phyloP scores from a whole-genome alignment of 2,888 invertebrate species.

The Aphidius colemani region DNA sequence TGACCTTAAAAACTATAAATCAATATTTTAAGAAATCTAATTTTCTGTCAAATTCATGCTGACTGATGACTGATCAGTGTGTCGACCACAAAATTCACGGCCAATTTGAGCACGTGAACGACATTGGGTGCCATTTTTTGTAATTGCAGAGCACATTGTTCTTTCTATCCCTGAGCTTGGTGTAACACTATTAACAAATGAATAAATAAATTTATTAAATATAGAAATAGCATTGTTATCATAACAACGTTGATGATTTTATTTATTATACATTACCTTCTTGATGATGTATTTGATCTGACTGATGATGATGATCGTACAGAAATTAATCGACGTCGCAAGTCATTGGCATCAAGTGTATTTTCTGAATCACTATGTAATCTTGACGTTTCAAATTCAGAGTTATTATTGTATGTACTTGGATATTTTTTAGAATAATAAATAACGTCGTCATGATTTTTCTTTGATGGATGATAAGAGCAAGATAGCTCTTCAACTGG shows the following conservation, averaged over 20 bases:
- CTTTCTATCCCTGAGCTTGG: constrained; percentile 32
- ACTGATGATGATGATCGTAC: neutral
- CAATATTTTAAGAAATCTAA: neutral
- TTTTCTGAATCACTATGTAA: constrained; percentile 32
- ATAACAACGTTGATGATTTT: too few species aligned
- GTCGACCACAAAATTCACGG: constrained; percentile 41
- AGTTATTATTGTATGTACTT: constrained; percentile 40
- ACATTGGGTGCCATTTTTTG: constrained; percentile 47
- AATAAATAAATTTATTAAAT: neutral
- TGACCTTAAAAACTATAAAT: neutral
- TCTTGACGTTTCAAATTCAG: constrained; percentile 30
- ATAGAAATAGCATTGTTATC: too few species aligned
- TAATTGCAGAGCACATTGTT: constrained; percentile 43
- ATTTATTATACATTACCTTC: constrained; percentile 39
- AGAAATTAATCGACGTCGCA: constrained; percentile 34
- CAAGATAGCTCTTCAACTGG: constrained; percentile 52
- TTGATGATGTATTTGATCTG: constrained; percentile 26
- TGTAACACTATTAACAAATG: constrained; percentile 37
- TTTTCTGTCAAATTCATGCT: constrained; percentile 8
- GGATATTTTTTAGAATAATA: constrained; percentile 35
- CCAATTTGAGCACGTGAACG: constrained; percentile 37
- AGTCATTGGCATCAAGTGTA: constrained; percentile 37
- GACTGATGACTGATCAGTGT: constrained; percentile 39
- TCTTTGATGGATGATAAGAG: constrained; percentile 48
- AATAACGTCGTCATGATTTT: constrained; percentile 40